These are phyloP conservation scores for Chionodraco myersi DNA, from an alignment of 2,113 vertebrate species.

Conservation along the genomic window DNA sequence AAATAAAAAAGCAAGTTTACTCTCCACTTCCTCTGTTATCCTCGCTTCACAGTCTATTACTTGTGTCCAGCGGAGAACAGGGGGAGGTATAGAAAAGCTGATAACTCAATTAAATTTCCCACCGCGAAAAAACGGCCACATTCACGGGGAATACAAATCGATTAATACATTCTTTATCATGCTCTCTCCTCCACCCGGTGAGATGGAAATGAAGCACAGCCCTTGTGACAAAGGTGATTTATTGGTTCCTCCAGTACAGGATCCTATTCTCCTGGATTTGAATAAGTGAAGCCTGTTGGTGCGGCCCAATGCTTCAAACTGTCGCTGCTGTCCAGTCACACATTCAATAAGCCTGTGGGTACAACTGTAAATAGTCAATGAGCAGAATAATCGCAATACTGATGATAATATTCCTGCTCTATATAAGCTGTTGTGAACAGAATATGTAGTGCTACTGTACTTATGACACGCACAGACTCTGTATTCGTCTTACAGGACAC, in stretches of 20 bases:
- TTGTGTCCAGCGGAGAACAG: neutral
- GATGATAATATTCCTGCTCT: neutral
- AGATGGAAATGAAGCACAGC: constrained; percentile 69
- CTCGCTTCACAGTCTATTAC: neutral
- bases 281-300: constrained; percentile 28
- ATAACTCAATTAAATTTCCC: constrained; percentile 68
- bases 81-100: constrained; percentile 8
- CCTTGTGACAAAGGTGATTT: constrained; percentile 65
- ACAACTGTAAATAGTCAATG: neutral
- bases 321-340: constrained; percentile 16
- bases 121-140: constrained; percentile 25
- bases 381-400: neutral
- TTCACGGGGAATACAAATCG: constrained; percentile 50
- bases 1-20: neutral
- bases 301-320: constrained; percentile 16
- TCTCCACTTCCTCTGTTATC: neutral
- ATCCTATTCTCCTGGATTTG: constrained; percentile 40
- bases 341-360: constrained; percentile 9
- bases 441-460: neutral
- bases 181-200: constrained; percentile 41
- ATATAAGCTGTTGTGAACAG: neutral
- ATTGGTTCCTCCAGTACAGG: constrained; percentile 55
- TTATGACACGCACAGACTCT: constrained; percentile 2
- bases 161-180: constrained; percentile 73
- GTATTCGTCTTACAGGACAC: neutral